Evolutionary conservation across 2,797 vertebrate genomes (phyloP).

Genomic region (Lindbergichthys nudifrons): DNA sequence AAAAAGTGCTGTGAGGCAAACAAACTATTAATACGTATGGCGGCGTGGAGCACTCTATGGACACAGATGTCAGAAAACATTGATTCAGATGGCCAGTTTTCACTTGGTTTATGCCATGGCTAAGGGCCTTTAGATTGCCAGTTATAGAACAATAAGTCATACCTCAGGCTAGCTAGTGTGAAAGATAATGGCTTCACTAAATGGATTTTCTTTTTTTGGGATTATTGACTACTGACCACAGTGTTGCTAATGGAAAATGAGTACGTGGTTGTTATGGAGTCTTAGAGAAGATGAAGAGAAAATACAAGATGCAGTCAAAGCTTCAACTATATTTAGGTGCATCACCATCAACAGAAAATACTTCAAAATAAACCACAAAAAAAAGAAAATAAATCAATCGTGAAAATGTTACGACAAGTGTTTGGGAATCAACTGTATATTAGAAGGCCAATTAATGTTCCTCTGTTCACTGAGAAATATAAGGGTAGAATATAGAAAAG

Average conservation of each 20-base stretch:
- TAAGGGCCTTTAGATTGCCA: slow-evolving; percentile 46
- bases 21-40: slow-evolving; percentile 80
- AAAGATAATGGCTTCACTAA: slow-evolving; percentile 52
- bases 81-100: slow-evolving; percentile 62
- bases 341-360: neutral
- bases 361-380: neutral
- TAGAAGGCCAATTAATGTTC: too few species aligned
- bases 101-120: slow-evolving; percentile 34
- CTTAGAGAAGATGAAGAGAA: slow-evolving; percentile 13
- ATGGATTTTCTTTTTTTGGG: slow-evolving; percentile 39
- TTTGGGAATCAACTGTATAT: neutral
- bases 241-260: slow-evolving; percentile 12
- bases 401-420: neutral
- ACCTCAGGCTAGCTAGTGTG: slow-evolving; percentile 40
- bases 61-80: slow-evolving; percentile 75
- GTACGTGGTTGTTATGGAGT: neutral
- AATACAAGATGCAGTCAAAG: neutral
- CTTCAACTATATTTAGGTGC: neutral
- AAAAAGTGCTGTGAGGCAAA: slow-evolving; percentile 81
- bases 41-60: slow-evolving; percentile 57
- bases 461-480: neutral
- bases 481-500: too few species aligned
- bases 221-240: slow-evolving; percentile 45
- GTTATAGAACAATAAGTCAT: slow-evolving; percentile 32
- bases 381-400: neutral